These are phyloP conservation scores for Dolichomitus sp. DNA, from an alignment of 2,888 invertebrate genomes.

Conservation along the genomic window DNA sequence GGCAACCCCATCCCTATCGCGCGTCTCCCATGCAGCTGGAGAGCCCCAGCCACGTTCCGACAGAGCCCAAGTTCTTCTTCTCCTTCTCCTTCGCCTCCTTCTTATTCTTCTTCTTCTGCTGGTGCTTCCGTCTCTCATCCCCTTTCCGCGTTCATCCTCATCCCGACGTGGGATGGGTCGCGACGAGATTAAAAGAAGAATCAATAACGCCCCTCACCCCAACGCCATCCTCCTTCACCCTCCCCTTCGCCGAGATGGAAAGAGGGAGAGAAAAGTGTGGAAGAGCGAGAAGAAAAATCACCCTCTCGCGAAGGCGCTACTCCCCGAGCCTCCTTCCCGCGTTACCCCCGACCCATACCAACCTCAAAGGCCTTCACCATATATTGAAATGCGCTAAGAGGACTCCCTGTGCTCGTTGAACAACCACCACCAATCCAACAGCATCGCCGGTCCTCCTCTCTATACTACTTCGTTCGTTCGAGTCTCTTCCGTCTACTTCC, in stretches of 20 bases:
- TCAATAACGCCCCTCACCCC: conserved; percentile 81
- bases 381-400: conserved; percentile 85
- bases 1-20: conserved; percentile 47
- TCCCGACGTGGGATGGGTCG: conserved; percentile 79
- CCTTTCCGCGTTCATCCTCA: conserved; percentile 61
- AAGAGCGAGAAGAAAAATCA: conserved; percentile 57
- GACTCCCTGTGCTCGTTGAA: conserved; percentile 71
- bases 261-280: conserved; percentile 28
- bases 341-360: conserved; percentile 62
- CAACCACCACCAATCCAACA: conserved; percentile 19
- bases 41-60: conserved; percentile 64
- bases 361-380: conserved; percentile 85
- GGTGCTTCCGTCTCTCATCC: conserved; percentile 71
- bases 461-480: conserved; percentile 18
- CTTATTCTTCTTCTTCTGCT: conserved; percentile 70
- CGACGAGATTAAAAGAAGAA: conserved; percentile 86
- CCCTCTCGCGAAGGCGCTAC: conserved; percentile 33
- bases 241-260: conserved; percentile 20
- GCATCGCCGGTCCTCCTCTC: conserved; percentile 45
- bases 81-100: conserved; percentile 69
- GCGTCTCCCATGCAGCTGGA: conserved; percentile 48
- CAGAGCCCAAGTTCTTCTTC: conserved; percentile 73
- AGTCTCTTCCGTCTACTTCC: conserved; percentile 30
- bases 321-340: conserved; percentile 28
- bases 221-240: conserved; percentile 42